Evolutionary conservation across 2,797 vertebrate genomes (phyloP).

Genomic region (Myotis pilosus): DNA sequence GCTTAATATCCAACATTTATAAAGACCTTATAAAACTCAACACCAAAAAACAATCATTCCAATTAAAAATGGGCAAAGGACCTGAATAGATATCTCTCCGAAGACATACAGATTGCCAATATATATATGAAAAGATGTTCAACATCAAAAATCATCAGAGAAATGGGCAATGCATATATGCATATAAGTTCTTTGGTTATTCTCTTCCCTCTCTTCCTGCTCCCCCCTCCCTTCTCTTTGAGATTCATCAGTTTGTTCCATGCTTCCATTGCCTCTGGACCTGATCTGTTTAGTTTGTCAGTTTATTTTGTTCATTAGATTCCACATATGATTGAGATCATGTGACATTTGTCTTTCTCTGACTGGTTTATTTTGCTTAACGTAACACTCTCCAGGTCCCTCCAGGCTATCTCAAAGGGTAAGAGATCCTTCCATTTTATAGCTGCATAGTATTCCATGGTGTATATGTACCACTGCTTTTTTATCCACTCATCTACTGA

Average conservation of each 20-base stretch:
- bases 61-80: neutral
- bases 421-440: too few species aligned
- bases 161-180: neutral
- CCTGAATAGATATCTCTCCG: neutral
- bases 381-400: too few species aligned
- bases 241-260: too few species aligned
- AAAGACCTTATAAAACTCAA: neutral
- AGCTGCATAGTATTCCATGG: too few species aligned
- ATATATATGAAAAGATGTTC: neutral
- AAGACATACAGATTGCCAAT: neutral
- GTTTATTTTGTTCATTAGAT: neutral
- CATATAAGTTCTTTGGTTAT: neutral
- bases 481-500: too few species aligned
- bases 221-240: too few species aligned
- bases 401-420: too few species aligned
- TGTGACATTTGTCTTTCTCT: too few species aligned
- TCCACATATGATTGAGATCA: too few species aligned
- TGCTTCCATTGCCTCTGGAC: too few species aligned
- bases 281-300: neutral
- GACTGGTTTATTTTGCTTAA: too few species aligned
- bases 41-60: neutral
- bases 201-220: neutral
- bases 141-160: neutral
- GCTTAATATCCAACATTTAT: neutral
- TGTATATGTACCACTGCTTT: too few species aligned